These are phyloP conservation scores for Graphium colonna DNA, from an alignment of 2,888 invertebrate species.

Conservation along the genomic window DNA sequence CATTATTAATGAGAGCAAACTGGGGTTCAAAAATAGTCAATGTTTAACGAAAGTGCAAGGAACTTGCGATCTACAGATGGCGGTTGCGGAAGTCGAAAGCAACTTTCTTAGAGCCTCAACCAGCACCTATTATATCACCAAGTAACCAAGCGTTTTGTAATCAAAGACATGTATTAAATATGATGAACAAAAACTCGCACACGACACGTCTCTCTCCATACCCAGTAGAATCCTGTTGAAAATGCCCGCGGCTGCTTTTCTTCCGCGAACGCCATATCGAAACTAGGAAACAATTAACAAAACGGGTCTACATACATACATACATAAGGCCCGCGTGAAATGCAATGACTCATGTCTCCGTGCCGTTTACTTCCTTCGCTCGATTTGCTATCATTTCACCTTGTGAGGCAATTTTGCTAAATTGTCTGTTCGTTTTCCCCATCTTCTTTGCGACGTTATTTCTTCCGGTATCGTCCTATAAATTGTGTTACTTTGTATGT, in stretches of 20 bases:
- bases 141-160: background rate
- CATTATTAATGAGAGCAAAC: too few species aligned
- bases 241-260: conserved; percentile 27
- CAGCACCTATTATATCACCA: too few species aligned
- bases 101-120: background rate
- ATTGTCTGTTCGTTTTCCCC: background rate
- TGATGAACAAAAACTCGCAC: conserved; percentile 7
- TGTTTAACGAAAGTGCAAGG: too few species aligned
- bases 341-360: conserved; percentile 10
- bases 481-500: background rate
- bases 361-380: conserved; percentile 10
- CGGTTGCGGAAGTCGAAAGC: too few species aligned
- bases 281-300: conserved; percentile 43
- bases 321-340: conserved; percentile 14
- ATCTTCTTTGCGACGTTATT: background rate
- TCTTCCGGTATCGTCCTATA: background rate
- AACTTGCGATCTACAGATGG: too few species aligned
- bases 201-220: conserved; percentile 12
- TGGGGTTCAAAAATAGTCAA: too few species aligned
- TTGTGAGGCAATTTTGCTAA: conserved; percentile 4
- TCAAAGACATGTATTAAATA: background rate
- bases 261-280: conserved; percentile 60
- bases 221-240: conserved; percentile 12
- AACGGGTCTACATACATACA: conserved; percentile 14
- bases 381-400: conserved; percentile 13